Percentiles rank a stretch among this genome's conserved stretches.
Conservation (phyloP, 2,888 invertebrate species). For the Brenthis daphne region DNA sequence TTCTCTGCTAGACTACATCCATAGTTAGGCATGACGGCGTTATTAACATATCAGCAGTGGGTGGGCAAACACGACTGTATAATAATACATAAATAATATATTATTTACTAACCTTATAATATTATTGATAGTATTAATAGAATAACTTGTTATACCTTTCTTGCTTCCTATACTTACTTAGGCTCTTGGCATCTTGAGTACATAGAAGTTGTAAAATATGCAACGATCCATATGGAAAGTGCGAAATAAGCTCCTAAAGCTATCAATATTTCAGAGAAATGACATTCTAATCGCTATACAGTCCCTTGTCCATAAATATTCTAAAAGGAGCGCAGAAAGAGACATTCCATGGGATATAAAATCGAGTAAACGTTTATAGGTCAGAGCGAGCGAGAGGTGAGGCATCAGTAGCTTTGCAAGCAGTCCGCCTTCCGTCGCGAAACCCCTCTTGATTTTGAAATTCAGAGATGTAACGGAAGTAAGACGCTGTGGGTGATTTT, state of each 20-base stretch:
- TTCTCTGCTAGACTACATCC: slow-evolving; percentile 21
- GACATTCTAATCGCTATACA: slow-evolving; percentile 70
- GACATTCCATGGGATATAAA: slow-evolving; percentile 53
- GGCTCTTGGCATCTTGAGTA: slow-evolving; percentile 47
- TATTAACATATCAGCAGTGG: slow-evolving; percentile 48
- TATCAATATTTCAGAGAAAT: slow-evolving; percentile 67
- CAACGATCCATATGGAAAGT: slow-evolving; percentile 61
- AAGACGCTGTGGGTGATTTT: slow-evolving; percentile 62
- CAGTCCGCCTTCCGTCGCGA: slow-evolving; percentile 56
- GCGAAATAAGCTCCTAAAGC: slow-evolving; percentile 61
- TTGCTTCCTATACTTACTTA: slow-evolving; percentile 50
- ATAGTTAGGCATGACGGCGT: slow-evolving; percentile 23
- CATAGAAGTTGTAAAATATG: slow-evolving; percentile 61
- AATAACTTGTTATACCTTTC: slow-evolving; percentile 43
- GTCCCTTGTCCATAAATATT: slow-evolving; percentile 73
- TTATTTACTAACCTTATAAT: neutral
- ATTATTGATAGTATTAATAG: neutral
- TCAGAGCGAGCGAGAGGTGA: slow-evolving; percentile 55
- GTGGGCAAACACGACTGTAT: slow-evolving; percentile 48
- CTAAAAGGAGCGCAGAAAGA: slow-evolving; percentile 64
- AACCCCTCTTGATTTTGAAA: slow-evolving; percentile 52
- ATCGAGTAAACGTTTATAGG: slow-evolving; percentile 61
- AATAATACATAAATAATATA: slow-evolving; percentile 6
- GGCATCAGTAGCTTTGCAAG: slow-evolving; percentile 56
- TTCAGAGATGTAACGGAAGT: slow-evolving; percentile 51